Evolutionary conservation across 2,113 vertebrate genomes (phyloP), one percentile per base, ranked within the genome.

Genomic region (Scomber colias): DNA sequence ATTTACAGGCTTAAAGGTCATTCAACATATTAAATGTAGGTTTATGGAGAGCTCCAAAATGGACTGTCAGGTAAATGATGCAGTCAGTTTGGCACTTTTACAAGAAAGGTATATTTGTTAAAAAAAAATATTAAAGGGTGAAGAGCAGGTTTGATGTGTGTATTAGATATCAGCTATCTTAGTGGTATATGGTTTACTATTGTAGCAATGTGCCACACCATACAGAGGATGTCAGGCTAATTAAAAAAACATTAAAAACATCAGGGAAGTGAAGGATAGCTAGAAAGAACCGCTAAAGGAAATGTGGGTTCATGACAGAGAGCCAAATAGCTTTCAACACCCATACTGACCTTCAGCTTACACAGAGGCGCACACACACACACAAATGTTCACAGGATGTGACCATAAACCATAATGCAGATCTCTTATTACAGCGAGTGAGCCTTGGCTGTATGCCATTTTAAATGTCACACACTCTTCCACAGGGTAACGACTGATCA

Each of bases 311-410:
- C 69, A 84, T 86, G 87, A 90, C 87, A 89, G 77, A 68, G 65
- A 84, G 83, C 87, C 89, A 87, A 90, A 91, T 79, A 88, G 90
- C 88, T 92, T 91, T 83, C 74, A 92, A 86, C 85, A 84, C 80
- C 79, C 79, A 76, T 72, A 82, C 57, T 93, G 92, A 93, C 93
- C 92, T 92, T 94, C 92, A 92, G 81, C 60, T 80, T 46, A 63
- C 13, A 76, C 53, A 84, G 46, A 60, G 57, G 65, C 71, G 68
- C 57, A 71, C 45, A 56, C 31, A 60, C 44, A 27, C 24, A 27
- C 24, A 27, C 67, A 83, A 83, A 85, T 77, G 69, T 79, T 81
- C 81, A 77, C 74, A 89, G 72, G 75, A 87, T 89, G 84, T 75
- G 84, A 80, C 75, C 75, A 86, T 88, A 89, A 90, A 87, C 84